Evolutionary conservation across 30 jellyfish, hydroid and myxozoan species (phyloP).

Genomic region (Aurelia sp.): DNA sequence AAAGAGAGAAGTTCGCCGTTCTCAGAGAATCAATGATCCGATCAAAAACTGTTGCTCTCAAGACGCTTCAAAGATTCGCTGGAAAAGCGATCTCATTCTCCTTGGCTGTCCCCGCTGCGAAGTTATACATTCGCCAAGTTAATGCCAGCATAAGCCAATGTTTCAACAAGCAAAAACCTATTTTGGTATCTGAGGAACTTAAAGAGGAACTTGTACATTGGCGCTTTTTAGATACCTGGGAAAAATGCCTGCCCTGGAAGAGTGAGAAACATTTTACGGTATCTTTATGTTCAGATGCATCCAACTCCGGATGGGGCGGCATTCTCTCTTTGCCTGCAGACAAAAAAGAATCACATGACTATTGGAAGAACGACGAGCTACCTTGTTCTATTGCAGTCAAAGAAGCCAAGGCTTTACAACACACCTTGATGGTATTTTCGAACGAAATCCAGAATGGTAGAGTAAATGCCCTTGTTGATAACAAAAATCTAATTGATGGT

Average conservation of each 20-base stretch:
- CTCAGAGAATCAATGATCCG: too few relatives aligned
- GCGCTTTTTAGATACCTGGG: too few relatives aligned
- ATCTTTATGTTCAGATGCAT: too few relatives aligned
- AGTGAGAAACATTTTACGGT: too few relatives aligned
- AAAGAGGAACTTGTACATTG: too few relatives aligned
- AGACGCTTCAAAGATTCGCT: constrained; percentile 1
- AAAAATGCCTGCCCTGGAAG: too few relatives aligned
- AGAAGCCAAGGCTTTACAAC: constrained; percentile 6
- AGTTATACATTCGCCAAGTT: not conserved
- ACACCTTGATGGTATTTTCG: not conserved
- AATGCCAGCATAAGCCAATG: constrained; percentile 5
- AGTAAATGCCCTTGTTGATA: constrained; percentile 3
- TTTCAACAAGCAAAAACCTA: too few relatives aligned
- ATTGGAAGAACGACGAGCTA: not conserved
- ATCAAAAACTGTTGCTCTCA: not conserved
- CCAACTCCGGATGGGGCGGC: too few relatives aligned
- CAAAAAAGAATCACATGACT: too few relatives aligned
- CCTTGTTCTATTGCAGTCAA: constrained; percentile 6
- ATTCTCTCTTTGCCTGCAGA: too few relatives aligned
- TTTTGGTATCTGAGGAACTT: too few relatives aligned
- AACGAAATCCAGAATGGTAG: constrained; percentile 2
- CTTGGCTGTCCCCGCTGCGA: constrained; percentile 14
- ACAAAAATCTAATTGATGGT: not conserved
- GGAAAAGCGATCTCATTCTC: constrained; percentile 10
- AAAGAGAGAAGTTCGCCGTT: too few relatives aligned